Conservation (phyloP, 2,888 invertebrate species). For the Diaphora mendica region DNA sequence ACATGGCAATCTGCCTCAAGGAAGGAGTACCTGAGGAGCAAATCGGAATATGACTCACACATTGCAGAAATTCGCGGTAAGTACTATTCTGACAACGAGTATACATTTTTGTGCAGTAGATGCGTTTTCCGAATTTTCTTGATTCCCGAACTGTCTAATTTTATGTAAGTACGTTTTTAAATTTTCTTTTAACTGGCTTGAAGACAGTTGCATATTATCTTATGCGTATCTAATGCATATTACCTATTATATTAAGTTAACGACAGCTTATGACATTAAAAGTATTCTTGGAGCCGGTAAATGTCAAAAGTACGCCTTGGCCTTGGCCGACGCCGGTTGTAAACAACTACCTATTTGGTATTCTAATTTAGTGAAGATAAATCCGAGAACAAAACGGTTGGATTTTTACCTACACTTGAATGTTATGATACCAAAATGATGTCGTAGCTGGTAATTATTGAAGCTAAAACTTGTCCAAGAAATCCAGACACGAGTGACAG, state of each 20-base stretch:
- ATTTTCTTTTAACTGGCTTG: not conserved
- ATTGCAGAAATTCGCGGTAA: slow-evolving; percentile 95
- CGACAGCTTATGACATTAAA: slow-evolving; percentile 9
- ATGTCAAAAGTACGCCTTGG: slow-evolving; percentile 58
- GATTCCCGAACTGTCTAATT: not conserved
- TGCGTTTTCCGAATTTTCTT: not conserved
- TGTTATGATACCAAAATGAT: slow-evolving; percentile 34
- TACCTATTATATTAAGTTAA: slow-evolving; percentile 8
- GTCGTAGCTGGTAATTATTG: slow-evolving; percentile 41
- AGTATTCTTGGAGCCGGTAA: slow-evolving; percentile 49
- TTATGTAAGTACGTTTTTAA: not conserved
- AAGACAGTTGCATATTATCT: not conserved
- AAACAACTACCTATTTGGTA: slow-evolving; percentile 65
- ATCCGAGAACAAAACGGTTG: slow-evolving; percentile 35
- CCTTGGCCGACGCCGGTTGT: slow-evolving; percentile 62
- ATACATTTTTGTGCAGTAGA: not conserved
- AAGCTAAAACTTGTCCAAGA: slow-evolving; percentile 11
- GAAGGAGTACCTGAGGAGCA: slow-evolving; percentile 91
- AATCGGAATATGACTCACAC: slow-evolving; percentile 94
- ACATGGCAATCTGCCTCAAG: slow-evolving; percentile 88
- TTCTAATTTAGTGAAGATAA: slow-evolving; percentile 48
- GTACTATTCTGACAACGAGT: slow-evolving; percentile 29
- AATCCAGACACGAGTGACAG: not conserved
- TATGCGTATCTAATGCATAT: slow-evolving; percentile 1
- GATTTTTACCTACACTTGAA: slow-evolving; percentile 27